Evolutionary conservation across 2,113 vertebrate species (phyloP).

Genomic region (Epinephelus fuscoguttatus): DNA sequence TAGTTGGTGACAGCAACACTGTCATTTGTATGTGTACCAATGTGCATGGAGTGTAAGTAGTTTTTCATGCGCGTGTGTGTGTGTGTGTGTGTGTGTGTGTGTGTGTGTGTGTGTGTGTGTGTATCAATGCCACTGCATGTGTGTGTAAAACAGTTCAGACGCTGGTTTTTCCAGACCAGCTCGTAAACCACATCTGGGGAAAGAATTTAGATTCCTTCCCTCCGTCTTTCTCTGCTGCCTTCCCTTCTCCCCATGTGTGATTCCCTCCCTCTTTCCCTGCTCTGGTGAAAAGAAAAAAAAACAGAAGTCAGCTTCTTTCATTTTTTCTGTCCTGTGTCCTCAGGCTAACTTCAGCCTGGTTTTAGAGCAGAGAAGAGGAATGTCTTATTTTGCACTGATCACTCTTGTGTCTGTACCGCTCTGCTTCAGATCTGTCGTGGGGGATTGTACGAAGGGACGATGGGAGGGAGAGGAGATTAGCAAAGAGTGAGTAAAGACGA

Average conservation of each 20-base stretch:
- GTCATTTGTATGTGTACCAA: constrained; percentile 57
- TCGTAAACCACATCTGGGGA: constrained; percentile 86
- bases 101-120: constrained; percentile 55
- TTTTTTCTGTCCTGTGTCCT: constrained; percentile 75
- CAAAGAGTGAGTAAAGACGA: constrained; percentile 31
- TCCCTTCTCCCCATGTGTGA: constrained; percentile 62
- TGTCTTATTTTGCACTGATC: constrained; percentile 74
- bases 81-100: constrained; percentile 73
- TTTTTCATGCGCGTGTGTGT: constrained; percentile 45
- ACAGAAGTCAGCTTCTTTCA: constrained; percentile 71
- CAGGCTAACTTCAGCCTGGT: constrained; percentile 73
- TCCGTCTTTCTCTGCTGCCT: constrained; percentile 71
- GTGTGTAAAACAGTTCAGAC: constrained; percentile 81
- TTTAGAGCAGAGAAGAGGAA: constrained; percentile 72
- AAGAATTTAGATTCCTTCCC: constrained; percentile 85
- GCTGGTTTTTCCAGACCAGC: constrained; percentile 81
- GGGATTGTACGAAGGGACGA: constrained; percentile 35
- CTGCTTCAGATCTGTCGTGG: constrained; percentile 53
- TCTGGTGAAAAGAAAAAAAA: constrained; percentile 62
- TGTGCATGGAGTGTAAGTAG: constrained; percentile 16
- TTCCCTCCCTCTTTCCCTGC: constrained; percentile 65
- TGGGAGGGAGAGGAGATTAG: constrained; percentile 44
- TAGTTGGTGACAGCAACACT: constrained; percentile 49
- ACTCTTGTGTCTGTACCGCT: constrained; percentile 51
- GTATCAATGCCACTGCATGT: constrained; percentile 65